Base-by-base conservation (phyloP, 2,888 invertebrate species). In the Drosophila anceps region DNA sequence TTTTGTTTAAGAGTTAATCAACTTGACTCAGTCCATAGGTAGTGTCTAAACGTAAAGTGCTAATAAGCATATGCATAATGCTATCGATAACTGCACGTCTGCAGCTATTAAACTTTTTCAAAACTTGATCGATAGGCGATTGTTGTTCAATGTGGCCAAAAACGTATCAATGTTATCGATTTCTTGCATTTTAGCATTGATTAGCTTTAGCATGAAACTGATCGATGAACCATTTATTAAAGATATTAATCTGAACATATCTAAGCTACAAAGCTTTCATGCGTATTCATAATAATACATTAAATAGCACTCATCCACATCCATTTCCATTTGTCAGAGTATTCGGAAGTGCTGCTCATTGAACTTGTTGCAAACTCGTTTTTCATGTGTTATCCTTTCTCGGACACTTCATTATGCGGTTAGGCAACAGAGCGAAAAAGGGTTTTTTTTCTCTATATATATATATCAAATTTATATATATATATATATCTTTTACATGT, bases 401-500 rank as follows among this genome's bases (percentile, higher is more conserved):
- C 69, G 70, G 67, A 82, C 84, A 85, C 83, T 85, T 85, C 78
- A 83, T 83, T 78, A 81, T 73, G 75, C 76, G 76, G 79, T 65
- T 70, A 84, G 77, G 63, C 70, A 69, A 62, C 18, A 39, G 44
- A 60, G 70, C 55, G 62, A 74, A 81, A 73, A 65, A 67, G 39
- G 2, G n/a, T 62, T 35, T 70, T 60, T 31, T 43, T 48, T 50
- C 4, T 31, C 2, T 50, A 50, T 50, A 18, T 50, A 31, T 31
- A 50, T 31, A 43, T 37, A n/a, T 20, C n/a, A 10, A 24, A 50
- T 67, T 44, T 73, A 57, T 57, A 58, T 57, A 64, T 71, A 64
- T 71, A 65, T 60, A 69, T 75, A 29, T 73, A n/a, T 41, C 31
- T 71, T 20, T 37, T 46, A 59, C 29, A 48, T 59, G 59, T 59